Percentiles rank a stretch among this genome's conserved stretches.
phyloP scores from a whole-genome alignment of 1,140 invertebrate species.

The Danaus melanippus region DNA sequence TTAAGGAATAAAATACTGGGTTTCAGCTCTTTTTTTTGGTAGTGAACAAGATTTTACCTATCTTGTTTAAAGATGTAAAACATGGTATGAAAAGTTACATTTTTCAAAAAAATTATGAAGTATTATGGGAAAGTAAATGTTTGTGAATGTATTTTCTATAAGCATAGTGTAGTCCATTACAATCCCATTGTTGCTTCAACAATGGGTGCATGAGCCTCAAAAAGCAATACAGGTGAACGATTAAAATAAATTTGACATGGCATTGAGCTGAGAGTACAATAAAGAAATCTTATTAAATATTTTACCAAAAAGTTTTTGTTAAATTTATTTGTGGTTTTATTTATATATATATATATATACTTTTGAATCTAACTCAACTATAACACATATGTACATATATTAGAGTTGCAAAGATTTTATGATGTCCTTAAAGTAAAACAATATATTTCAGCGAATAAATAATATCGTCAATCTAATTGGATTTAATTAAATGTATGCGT shows the following conservation, averaged over 20 bases:
- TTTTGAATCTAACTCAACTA: background rate
- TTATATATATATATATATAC: too few species aligned
- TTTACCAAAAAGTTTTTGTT: too few species aligned
- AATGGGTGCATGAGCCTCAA: constrained; percentile 8
- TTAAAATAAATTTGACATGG: background rate
- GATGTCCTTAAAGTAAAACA: too few species aligned
- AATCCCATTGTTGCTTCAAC: constrained; percentile 14
- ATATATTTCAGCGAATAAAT: too few species aligned
- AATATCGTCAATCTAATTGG: too few species aligned
- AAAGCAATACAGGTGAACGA: constrained; percentile 2
- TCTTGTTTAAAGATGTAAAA: too few species aligned
- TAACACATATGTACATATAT: background rate
- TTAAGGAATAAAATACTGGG: too few species aligned
- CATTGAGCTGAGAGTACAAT: background rate
- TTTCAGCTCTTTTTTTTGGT: too few species aligned
- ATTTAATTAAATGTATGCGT: too few species aligned
- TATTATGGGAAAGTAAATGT: background rate
- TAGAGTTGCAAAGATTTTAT: too few species aligned
- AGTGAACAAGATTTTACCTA: too few species aligned
- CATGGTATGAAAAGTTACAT: constrained; percentile 6
- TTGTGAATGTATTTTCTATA: constrained; percentile 1
- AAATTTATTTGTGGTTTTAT: too few species aligned
- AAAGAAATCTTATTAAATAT: background rate
- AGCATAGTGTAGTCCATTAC: constrained; percentile 15
- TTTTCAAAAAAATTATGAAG: constrained; percentile 2